Percentiles rank a stretch among this genome's conserved stretches.
Conservation (phyloP, 1,140 invertebrate genomes). For the Sarcophaga bullata region DNA sequence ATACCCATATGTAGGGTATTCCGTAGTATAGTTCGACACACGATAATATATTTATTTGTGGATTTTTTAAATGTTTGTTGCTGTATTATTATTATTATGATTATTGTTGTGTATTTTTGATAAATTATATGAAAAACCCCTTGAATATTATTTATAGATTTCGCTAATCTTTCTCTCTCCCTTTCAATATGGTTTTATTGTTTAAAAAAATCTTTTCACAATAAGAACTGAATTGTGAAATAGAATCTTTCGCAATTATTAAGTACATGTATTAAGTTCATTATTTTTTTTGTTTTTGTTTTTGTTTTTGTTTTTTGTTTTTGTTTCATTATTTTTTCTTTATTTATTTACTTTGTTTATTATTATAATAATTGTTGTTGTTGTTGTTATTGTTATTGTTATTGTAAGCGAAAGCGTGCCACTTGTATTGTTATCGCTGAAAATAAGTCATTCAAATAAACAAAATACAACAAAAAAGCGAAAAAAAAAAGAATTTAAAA, state of each 20-base stretch:
- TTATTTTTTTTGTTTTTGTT: neutral
- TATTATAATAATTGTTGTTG: too few species aligned
- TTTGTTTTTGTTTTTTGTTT: neutral
- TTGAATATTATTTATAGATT: neutral
- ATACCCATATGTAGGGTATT: too few species aligned
- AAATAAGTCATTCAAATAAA: neutral
- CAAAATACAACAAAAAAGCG: neutral
- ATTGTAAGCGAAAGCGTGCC: constrained; percentile 32
- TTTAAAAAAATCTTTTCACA: too few species aligned
- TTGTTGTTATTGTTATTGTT: neutral
- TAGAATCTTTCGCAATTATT: neutral
- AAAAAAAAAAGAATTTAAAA: neutral
- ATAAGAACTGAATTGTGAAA: neutral
- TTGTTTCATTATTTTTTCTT: neutral
- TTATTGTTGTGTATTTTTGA: too few species aligned
- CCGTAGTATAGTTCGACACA: too few species aligned
- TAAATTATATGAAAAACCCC: neutral
- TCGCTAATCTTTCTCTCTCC: neutral
- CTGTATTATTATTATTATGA: too few species aligned
- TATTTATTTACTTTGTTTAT: too few species aligned
- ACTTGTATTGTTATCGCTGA: constrained; percentile 28
- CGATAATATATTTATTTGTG: too few species aligned
- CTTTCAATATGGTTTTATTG: neutral
- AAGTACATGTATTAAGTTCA: neutral
- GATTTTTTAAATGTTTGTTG: too few species aligned